These are phyloP conservation scores for Misgurnus anguillicaudatus DNA, from an alignment of 2,113 vertebrate species.

Conservation along the genomic window DNA sequence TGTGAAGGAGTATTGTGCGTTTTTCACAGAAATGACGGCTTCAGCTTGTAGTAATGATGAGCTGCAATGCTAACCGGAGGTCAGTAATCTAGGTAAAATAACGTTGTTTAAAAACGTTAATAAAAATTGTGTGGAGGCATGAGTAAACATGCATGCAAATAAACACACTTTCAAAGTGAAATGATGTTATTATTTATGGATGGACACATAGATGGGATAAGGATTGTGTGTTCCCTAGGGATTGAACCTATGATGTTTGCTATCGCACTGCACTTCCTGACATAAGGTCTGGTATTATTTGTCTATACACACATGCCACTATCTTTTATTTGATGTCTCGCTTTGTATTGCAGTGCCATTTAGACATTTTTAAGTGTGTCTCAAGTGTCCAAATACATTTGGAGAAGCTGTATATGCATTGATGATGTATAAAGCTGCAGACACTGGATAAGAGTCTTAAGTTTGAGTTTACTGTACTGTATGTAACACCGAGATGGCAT, in stretches of 20 bases:
- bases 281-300: too few relatives aligned
- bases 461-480: too few relatives aligned
- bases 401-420: background rate
- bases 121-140: slow-evolving; percentile 19
- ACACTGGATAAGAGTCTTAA: too few relatives aligned
- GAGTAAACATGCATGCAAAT: slow-evolving; percentile 3
- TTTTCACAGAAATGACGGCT: slow-evolving; percentile 37
- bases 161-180: background rate
- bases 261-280: too few relatives aligned
- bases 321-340: too few relatives aligned
- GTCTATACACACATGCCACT: too few relatives aligned
- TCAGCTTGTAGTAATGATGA: slow-evolving; percentile 37
- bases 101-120: background rate
- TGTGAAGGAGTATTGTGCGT: slow-evolving; percentile 8
- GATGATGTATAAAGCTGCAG: background rate
- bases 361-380: background rate
- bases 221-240: too few relatives aligned
- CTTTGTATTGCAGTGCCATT: background rate
- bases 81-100: background rate
- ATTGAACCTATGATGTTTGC: too few relatives aligned
- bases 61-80: slow-evolving; percentile 11
- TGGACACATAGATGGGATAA: background rate
- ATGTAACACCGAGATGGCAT: too few relatives aligned
- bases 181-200: slow-evolving; percentile 1
- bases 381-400: background rate